Percentiles rank a stretch among this genome's conserved stretches.
These are phyloP conservation scores for Prunella fulvescens DNA, from an alignment of 2,113 vertebrate genomes.

Conservation along the genomic window DNA sequence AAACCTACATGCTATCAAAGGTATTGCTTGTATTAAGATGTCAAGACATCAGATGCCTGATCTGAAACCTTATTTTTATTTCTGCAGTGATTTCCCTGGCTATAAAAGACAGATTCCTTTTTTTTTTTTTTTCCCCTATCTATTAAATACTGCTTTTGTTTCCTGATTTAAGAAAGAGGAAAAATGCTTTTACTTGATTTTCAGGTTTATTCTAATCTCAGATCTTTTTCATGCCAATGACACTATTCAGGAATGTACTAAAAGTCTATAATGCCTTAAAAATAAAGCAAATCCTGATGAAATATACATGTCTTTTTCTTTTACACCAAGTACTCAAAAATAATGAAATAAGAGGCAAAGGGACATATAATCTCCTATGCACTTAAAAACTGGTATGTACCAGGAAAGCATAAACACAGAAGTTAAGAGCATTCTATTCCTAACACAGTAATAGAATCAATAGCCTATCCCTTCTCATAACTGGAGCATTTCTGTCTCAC, in stretches of 20 bases:
- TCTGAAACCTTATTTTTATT: neutral
- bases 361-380: neutral
- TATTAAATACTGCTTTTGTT: neutral
- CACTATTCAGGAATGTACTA: neutral
- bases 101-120: neutral
- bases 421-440: neutral
- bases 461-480: neutral
- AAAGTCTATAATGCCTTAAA: neutral
- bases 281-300: neutral
- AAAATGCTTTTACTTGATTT: neutral
- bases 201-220: neutral
- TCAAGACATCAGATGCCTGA: neutral
- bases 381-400: neutral
- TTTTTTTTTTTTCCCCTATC: rapidly evolving
- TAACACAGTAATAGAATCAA: neutral
- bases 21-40: neutral
- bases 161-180: neutral
- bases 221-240: neutral
- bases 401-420: neutral
- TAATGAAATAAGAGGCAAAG: neutral
- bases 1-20: neutral
- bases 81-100: neutral
- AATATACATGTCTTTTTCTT: neutral
- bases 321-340: neutral
- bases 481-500: neutral